Base-by-base conservation (phyloP, 35 echinoderm and acorn worm species). In the Lytechinus pictus region DNA sequence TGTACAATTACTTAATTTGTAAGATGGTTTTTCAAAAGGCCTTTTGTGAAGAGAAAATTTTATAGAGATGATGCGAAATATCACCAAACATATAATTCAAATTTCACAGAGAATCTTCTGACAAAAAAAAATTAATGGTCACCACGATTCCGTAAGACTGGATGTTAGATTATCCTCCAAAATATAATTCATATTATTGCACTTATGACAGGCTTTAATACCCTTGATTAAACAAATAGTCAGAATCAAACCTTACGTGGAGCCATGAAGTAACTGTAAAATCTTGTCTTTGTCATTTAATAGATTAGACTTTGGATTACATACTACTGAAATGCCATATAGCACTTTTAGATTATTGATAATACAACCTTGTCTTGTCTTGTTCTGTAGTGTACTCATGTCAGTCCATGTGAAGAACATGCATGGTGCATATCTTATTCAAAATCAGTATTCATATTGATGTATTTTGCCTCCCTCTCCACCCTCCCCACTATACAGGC, bases 401-500 rank as follows among this genome's bases (percentile, higher is more conserved):
- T 71, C 61, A 21, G 24, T 3, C 1, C 55, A 57, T 21, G 5
- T 21, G 61, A 21, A 71, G 5, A 19, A 79, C 66, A 79, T 79
- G 16, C 0, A 66, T 0, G 19, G 21, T 79, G 66, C 66, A 79
- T 24, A 4, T 79, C 19, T 79, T 79, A 5, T 79, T 79, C 66
- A 6, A 19, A 79, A 71, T 79, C 66, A 27, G 66, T 24, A 5
- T 79, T 79, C n/a, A 7, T 24, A 5, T 79, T 79, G 66, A 8
- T 79, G 66, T n/a, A n/a, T 27, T 19, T n/a, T 24, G 6, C 19
- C 19, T 79, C 56, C 56, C 56, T 6, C 33, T 44, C 33, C 33
- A 44, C 56, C 8, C 55, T 57, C 55, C 11, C 8, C 55, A 57
- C 8, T 58, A 14, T 93, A 91, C 93, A 99, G 98, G 98, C 88